Base-by-base conservation (phyloP, 92 coral and sea anemone species). In the Phenganax stokvisi region DNA sequence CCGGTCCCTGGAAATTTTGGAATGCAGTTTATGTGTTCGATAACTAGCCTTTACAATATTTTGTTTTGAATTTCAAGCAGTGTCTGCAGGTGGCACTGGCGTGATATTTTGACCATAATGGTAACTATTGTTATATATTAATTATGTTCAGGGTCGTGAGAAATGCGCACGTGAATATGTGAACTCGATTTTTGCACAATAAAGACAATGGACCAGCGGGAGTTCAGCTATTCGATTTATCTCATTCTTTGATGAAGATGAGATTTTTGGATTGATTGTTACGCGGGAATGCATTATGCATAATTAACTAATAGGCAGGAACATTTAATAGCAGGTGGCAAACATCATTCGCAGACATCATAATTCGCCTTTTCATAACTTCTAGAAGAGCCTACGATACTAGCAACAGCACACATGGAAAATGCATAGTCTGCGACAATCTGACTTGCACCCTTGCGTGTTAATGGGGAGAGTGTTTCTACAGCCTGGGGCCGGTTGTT, bases 71-170 rank as follows among this genome's bases (percentile, higher is more conserved):
- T 64, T 64, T 64, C 47, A 37, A 37, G 47, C 47, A 37, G 3
- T 37, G 47, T 37, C 25, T 37, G 47, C 47, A 37, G 47, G 47
- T 37, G 47, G 5, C 47, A 37, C 47, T 37, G 0, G 47, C 5
- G 47, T 37, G 47, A 37, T 5, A 37, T 37, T 37, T 37, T 37
- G 47, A 37, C 47, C 47, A 37, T 37, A 37, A 37, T 37, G n/a
- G 47, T 37, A 59, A 13, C 64, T 13, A 64, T 20, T 20, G n/a
- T n/a, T 20, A 6, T 64, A 6, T 17, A 64, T 25, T 37, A 64
- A 28, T 64, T 64, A 64, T 64, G 17, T 17, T 64, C 47, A 7
- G 70, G 70, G 37, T 64, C 70, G 51, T 64, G 70, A 44, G 70
- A 64, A 64, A 64, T 10, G 30, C 30, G 70, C 12, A 64, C 30